A percentile compares a stretch with the other conserved stretches of the same genome.
These are phyloP conservation scores for Bombus difficillimus DNA, from an alignment of 1,140 invertebrate genomes.

Conservation along the genomic window DNA sequence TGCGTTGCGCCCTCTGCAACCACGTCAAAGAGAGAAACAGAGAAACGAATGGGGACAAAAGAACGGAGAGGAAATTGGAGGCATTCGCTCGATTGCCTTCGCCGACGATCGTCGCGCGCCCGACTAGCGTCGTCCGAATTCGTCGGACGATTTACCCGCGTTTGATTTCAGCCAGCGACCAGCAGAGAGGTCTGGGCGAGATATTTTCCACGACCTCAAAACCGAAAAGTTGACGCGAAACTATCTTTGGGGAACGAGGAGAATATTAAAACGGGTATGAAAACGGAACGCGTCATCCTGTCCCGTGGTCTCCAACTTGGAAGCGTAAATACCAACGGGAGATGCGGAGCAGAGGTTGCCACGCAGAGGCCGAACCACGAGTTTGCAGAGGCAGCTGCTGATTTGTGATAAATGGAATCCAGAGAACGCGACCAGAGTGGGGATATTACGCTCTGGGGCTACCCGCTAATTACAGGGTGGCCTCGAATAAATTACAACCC, in stretches of 20 bases:
- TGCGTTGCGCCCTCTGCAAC: conserved; percentile 54
- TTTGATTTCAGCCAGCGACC: neutral
- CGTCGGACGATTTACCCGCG: conserved; percentile 23
- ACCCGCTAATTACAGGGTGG: conserved; percentile 78
- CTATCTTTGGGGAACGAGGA: neutral
- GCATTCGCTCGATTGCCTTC: conserved; percentile 67
- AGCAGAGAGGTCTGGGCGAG: too few species aligned
- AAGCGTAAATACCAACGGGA: conserved; percentile 26
- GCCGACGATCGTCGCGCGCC: conserved; percentile 31
- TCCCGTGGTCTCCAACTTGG: neutral
- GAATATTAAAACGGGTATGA: neutral
- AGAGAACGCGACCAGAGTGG: conserved; percentile 71
- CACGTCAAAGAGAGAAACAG: conserved; percentile 66
- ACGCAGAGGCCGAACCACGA: conserved; percentile 44
- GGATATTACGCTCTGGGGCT: conserved; percentile 75
- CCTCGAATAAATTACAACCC: conserved; percentile 78
- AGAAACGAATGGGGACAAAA: conserved; percentile 46
- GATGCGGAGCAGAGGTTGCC: conserved; percentile 6
- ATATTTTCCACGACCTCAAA: neutral
- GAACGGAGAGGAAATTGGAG: conserved; percentile 57
- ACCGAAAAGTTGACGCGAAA: neutral
- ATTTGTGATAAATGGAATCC: conserved; percentile 80
- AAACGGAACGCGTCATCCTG: neutral
- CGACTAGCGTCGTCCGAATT: conserved; percentile 3
- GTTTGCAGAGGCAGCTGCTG: conserved; percentile 74